Evolutionary conservation across 2,113 vertebrate genomes (phyloP), one percentile per base, ranked within the genome.

Genomic region (Engystomops pustulosus): DNA sequence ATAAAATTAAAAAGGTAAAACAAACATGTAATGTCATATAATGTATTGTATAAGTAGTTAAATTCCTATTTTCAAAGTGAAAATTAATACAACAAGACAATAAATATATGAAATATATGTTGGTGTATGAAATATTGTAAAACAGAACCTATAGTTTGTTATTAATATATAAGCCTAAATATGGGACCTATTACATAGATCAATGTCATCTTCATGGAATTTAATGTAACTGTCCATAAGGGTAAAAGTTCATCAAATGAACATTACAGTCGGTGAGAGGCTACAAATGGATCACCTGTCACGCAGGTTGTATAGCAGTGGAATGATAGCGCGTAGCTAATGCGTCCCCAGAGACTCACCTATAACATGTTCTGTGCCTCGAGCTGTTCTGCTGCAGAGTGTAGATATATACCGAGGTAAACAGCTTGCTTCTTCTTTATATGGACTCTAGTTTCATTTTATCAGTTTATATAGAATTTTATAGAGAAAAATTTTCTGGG

Each of bases 231-330:
- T 4, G 32, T 80, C 44, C 68, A 80, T 68, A 67, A 79, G 23
- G 32, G 20, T 15, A 44, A 23, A 62, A 68, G 60, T 67, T 80
- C 60, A 80, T 67, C 68, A 68, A 80, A 80, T 23, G 41, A 68
- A 68, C 60, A 80, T 80, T 80, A 68, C 27, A n/a, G n/a, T 60
- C 25, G 5, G 34, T 18, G 17, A 68, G 44, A 67, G 58, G 30
- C 74, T 38, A 32, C 30, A 41, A 77, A 77, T 58, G 32, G 30
- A 77, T 77, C 74, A 58, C 74, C 74, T 77, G 74, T 58, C 74
- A 77, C 3, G 32, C 51, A 4, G 30, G 74, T 58, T 77, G 49
- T 77, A 76, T 76, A 77, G 74, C 32, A 38, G 47, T 32, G 2
- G 36, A 20, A 58, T 77, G 74, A 77, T 77, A 58, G 47, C 34